Evolutionary conservation across 2,797 vertebrate genomes (phyloP), one percentile per base, ranked within the genome.

Genomic region (Myotis daubentonii): DNA sequence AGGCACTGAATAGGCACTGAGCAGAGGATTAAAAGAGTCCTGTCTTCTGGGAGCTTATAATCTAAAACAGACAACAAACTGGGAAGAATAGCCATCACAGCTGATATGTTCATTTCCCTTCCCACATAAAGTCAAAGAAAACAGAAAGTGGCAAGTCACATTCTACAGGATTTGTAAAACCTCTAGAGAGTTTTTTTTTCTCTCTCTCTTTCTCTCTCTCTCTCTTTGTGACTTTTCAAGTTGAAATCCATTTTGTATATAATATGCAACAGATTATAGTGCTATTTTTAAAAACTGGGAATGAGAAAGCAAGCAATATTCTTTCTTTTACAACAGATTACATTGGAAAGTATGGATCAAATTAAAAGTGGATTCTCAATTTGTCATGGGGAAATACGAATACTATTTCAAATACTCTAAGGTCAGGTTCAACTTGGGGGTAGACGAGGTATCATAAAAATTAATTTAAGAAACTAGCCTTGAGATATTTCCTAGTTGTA

Each of bases 341-440:
- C 90, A 94, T 94, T 96, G 88, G 95, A 97, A 96, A 79, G 57
- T 6, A 44, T 97, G 97, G 97, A 96, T 98, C 95, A 96, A 97
- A 97, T 96, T 97, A 96, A 97, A 97, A 94, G 85, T 95, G 92
- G 87, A 93, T 87, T 96, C 57, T 7, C 49, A 33, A 87, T 96
- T 97, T 97, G 81, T 84, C 95, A 72, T 79, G 60, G 93, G 87
- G 79, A 95, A 96, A 92, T 87, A 85, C 36, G 87, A 75, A 23
- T 74, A 96, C n/a, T 66, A 91, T 96, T 97, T 96, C 94, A 89
- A 81, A 75, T 90, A 89, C 66, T 83, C 1, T 6, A 96, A 94
- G 85, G 88, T 85, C 62, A 74, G 66, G 70, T 47, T 96, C 85
- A 96, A 85, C 20, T 70, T 87, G 41, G 83, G 33, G 38, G 19